Percentiles rank a stretch among this genome's conserved stretches.
Evolutionary conservation across 2,113 vertebrate genomes (phyloP).

Genomic region (Colistium nudipinnis): DNA sequence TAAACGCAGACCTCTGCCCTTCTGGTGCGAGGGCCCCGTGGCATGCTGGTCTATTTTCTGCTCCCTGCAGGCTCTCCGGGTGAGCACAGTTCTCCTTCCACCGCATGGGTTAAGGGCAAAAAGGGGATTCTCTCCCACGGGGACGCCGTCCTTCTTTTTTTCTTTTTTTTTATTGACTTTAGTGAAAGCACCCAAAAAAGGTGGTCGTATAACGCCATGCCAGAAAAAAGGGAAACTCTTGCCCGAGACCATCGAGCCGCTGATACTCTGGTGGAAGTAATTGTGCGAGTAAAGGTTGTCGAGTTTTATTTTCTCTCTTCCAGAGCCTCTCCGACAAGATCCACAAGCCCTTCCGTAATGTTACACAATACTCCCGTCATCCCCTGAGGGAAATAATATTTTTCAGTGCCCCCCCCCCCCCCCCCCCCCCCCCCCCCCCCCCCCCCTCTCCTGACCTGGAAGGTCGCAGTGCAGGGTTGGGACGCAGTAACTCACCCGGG

Average conservation of each 20-base stretch:
- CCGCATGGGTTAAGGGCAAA: conserved; percentile 53
- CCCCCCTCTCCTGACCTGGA: conserved; percentile 11
- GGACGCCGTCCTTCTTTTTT: conserved; percentile 19
- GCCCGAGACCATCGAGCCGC: conserved; percentile 38
- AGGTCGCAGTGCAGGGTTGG: conserved; percentile 41
- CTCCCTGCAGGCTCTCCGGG: conserved; percentile 53
- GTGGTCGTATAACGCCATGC: conserved; percentile 17
- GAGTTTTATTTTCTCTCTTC: conserved; percentile 3
- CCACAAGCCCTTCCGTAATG: conserved; percentile 7
- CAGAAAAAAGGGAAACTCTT: conserved; percentile 40
- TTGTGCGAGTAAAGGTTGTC: conserved; percentile 25
- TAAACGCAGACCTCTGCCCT: conserved; percentile 78
- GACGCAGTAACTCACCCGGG: conserved; percentile 21
- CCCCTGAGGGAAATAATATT: conserved; percentile 32
- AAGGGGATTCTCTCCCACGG: conserved; percentile 45
- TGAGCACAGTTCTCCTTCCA: conserved; percentile 43
- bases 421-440: conserved; percentile 3
- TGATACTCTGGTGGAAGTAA: conserved; percentile 42
- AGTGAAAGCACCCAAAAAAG: conserved; percentile 37
- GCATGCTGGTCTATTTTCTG: conserved; percentile 61
- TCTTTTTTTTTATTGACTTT: conserved; percentile 61
- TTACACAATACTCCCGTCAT: conserved; percentile 38
- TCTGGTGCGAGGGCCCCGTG: conserved; percentile 38
- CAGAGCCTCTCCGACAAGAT: conserved; percentile 25
- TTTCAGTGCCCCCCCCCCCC: background rate